A percentile compares a stretch with the other conserved stretches of the same genome.
Conservation (phyloP, 2,113 vertebrate species). For the Sander lucioperca region DNA sequence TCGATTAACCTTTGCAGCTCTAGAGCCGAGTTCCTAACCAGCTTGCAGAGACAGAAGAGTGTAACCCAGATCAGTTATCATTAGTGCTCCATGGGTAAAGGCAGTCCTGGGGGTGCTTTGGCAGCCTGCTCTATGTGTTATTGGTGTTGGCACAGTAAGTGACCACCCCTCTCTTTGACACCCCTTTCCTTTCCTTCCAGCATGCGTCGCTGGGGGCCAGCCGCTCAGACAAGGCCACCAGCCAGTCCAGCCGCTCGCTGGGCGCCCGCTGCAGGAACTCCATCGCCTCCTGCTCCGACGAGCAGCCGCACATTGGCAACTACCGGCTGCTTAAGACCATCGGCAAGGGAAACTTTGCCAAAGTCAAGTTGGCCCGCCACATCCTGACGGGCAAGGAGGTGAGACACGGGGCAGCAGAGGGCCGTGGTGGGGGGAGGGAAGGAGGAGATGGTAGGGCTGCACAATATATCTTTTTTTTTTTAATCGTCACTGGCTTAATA, state of each 20-base stretch:
- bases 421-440: neutral
- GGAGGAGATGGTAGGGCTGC: too few relatives aligned
- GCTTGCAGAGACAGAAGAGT: neutral
- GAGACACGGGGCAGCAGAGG: constrained; percentile 35
- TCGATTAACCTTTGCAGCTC: too few relatives aligned
- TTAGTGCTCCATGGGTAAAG: constrained; percentile 4
- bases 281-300: constrained; percentile 92
- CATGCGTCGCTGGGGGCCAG: constrained; percentile 89
- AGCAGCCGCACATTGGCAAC: constrained; percentile 94
- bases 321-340: constrained; percentile 95
- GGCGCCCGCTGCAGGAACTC: constrained; percentile 93
- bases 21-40: neutral
- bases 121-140: neutral
- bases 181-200: constrained; percentile 72
- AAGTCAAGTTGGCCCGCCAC: constrained; percentile 94
- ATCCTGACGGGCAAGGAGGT: constrained; percentile 93
- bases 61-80: constrained; percentile 3
- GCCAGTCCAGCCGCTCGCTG: constrained; percentile 92
- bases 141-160: constrained; percentile 2
- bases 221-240: constrained; percentile 92
- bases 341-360: constrained; percentile 96
- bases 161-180: constrained; percentile 20
- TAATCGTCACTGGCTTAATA: too few relatives aligned
- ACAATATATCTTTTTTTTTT: too few relatives aligned
- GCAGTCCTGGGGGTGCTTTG: constrained; percentile 23